A percentile compares a stretch with the other conserved stretches of the same genome.
Conservation (phyloP, 2,888 invertebrate genomes). For the Sympetrum striolatum region DNA sequence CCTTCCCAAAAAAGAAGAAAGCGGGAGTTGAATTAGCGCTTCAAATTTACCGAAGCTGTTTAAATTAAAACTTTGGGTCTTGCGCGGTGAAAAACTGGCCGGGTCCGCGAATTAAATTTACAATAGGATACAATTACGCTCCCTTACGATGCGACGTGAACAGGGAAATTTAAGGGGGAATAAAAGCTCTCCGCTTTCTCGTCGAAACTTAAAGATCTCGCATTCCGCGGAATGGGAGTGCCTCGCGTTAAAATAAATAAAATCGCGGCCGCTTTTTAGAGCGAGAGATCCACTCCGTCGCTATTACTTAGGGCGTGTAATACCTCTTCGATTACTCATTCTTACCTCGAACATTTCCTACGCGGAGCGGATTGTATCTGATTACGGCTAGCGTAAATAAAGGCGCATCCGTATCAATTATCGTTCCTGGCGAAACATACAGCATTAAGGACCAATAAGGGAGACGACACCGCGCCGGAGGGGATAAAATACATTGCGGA, state of each 20-base stretch:
- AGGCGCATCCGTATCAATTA: neutral
- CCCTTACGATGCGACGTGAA: too few species aligned
- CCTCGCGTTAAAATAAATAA: neutral
- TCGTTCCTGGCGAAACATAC: neutral
- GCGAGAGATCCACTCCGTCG: neutral
- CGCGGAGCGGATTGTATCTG: neutral
- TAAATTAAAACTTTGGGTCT: neutral
- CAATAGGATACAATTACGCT: too few species aligned
- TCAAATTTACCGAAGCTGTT: neutral
- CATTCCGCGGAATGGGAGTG: neutral
- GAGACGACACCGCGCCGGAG: neutral
- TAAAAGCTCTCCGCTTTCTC: too few species aligned
- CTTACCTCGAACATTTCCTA: neutral
- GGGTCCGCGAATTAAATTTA: too few species aligned
- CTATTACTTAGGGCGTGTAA: neutral
- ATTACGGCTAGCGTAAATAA: neutral
- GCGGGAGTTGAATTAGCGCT: neutral
- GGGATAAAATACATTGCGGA: neutral
- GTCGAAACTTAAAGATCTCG: neutral
- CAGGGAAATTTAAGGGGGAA: too few species aligned
- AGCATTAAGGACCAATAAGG: neutral
- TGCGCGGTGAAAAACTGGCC: neutral
- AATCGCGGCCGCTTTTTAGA: neutral
- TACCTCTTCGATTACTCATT: neutral
- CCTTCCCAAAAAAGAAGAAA: neutral